Conservation (phyloP, 2,797 vertebrate genomes). For the Leptodactylus fallax region DNA sequence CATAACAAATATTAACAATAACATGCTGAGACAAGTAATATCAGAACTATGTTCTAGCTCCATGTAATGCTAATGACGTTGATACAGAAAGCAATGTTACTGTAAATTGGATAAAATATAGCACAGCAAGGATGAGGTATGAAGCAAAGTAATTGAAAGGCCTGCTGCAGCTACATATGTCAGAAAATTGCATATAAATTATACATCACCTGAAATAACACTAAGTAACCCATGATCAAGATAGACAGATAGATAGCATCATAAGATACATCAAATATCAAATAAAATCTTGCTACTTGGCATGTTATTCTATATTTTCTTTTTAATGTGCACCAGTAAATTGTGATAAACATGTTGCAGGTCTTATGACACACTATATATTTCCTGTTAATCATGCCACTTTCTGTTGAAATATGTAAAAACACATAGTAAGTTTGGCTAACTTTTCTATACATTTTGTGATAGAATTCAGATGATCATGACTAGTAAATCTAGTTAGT, state of each 20-base stretch:
- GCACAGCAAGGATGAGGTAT: not conserved
- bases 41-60: not conserved
- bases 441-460: no score
- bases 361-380: no score
- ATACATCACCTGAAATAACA: not conserved
- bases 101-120: slow-evolving; percentile 20
- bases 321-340: no score
- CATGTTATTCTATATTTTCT: no score
- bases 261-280: no score
- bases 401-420: no score
- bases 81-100: not conserved
- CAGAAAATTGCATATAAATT: not conserved
- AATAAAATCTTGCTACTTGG: no score
- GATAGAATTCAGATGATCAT: no score
- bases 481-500: no score
- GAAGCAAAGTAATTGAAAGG: slow-evolving; percentile 13
- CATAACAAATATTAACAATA: not conserved
- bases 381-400: no score
- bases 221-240: not conserved
- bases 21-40: not conserved
- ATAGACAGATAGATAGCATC: not conserved
- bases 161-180: not conserved
- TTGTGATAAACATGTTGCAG: no score
- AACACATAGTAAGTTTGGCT: no score
- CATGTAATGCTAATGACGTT: not conserved